These are phyloP conservation scores for Pteronotus mesoamericanus DNA, from an alignment of 2,797 vertebrate genomes.

Conservation along the genomic window DNA sequence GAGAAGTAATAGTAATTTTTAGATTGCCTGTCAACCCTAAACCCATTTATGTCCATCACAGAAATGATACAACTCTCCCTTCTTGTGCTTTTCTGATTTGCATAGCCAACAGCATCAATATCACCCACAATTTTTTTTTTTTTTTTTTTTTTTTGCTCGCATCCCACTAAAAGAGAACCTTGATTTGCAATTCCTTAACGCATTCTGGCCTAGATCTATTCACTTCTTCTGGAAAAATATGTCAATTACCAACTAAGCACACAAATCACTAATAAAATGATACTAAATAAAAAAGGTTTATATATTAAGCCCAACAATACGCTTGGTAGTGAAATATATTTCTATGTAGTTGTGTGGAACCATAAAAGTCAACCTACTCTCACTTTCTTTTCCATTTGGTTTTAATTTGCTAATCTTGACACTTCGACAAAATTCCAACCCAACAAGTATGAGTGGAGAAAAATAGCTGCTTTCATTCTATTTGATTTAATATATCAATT, in stretches of 20 bases:
- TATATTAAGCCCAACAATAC: background rate
- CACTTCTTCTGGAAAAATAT: background rate
- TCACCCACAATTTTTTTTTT: conserved; percentile 43
- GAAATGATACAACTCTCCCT: conserved; percentile 66
- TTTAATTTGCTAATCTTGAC: conserved; percentile 34
- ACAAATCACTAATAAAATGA: conserved; percentile 37
- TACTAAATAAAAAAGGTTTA: background rate
- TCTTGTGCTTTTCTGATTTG: conserved; percentile 69
- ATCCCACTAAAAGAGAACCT: background rate
- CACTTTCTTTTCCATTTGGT: background rate
- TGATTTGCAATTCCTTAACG: background rate
- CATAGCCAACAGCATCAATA: conserved; percentile 56
- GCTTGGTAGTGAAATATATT: conserved; percentile 17
- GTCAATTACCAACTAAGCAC: conserved; percentile 44
- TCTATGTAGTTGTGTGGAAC: background rate
- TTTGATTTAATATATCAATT: background rate
- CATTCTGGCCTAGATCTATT: background rate
- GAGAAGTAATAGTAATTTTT: conserved; percentile 78
- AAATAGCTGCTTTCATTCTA: background rate
- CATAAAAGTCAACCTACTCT: background rate
- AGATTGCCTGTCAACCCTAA: conserved; percentile 79
- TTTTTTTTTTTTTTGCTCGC: background rate
- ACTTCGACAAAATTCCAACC: background rate
- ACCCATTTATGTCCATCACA: conserved; percentile 77
- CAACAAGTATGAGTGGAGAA: background rate